Conservation (phyloP, 1,140 invertebrate species). For the Drosophila ercepeae region DNA sequence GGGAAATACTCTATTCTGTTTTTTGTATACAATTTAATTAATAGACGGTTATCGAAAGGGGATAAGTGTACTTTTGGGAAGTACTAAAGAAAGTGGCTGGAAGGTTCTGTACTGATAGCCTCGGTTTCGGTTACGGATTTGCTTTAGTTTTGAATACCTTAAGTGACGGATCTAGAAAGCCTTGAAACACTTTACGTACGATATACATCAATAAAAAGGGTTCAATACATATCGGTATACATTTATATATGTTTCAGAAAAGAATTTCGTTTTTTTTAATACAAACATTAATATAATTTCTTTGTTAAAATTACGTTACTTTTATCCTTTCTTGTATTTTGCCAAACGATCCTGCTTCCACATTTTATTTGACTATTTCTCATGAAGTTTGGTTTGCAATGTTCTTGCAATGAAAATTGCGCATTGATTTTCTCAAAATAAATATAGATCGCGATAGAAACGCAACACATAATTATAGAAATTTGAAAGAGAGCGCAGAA, state of each 20-base stretch:
- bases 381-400: constrained; percentile 52
- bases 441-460: constrained; percentile 52
- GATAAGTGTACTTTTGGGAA: constrained; percentile 16
- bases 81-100: constrained; percentile 47
- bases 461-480: constrained; percentile 38
- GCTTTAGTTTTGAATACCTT: constrained; percentile 58
- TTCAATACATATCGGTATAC: constrained; percentile 39
- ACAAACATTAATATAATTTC: constrained; percentile 54
- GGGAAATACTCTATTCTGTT: constrained; percentile 20
- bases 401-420: constrained; percentile 63
- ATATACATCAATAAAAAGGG: constrained; percentile 52
- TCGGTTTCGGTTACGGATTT: constrained; percentile 56
- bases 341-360: constrained; percentile 83
- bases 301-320: constrained; percentile 10
- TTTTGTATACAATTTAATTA: constrained; percentile 14
- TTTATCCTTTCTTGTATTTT: constrained; percentile 50
- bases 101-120: constrained; percentile 82
- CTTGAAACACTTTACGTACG: constrained; percentile 65
- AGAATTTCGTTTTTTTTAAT: constrained; percentile 27
- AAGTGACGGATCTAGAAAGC: constrained; percentile 49
- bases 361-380: constrained; percentile 62
- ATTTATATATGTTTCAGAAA: constrained; percentile 59
- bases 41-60: constrained; percentile 37
- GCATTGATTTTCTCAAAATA: constrained; percentile 74
- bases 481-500: constrained; percentile 56